A percentile compares a stretch with the other conserved stretches of the same genome.
Conservation (phyloP, 2,113 vertebrate genomes). For the Hydrolagus affinis region DNA sequence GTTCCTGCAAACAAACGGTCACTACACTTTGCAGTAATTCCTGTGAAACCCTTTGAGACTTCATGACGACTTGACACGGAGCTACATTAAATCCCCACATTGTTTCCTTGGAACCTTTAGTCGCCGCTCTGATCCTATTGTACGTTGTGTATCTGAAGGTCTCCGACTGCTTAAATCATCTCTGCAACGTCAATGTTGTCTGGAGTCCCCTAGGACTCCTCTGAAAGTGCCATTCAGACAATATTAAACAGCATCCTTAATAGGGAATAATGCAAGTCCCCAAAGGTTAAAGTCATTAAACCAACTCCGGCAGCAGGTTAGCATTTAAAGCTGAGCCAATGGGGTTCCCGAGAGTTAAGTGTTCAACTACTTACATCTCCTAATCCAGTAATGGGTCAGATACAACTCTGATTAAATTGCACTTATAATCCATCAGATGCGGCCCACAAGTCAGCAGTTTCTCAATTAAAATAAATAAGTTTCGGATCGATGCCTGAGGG, state of each 20-base stretch:
- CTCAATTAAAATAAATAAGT: conserved; percentile 5
- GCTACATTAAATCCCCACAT: not conserved
- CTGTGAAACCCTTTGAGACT: too few species aligned
- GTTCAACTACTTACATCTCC: not conserved
- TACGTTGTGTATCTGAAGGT: too few species aligned
- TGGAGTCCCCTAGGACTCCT: not conserved
- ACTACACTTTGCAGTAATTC: too few species aligned
- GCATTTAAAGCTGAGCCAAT: conserved; percentile 10
- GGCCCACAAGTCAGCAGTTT: not conserved
- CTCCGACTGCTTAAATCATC: conserved; percentile 1
- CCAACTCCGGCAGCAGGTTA: conserved; percentile 9
- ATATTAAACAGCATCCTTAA: conserved; percentile 19
- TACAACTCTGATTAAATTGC: conserved; percentile 13
- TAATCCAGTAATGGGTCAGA: conserved; percentile 1
- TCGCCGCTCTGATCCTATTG: not conserved
- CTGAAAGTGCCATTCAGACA: conserved; percentile 13
- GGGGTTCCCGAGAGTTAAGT: not conserved
- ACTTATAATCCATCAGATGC: not conserved
- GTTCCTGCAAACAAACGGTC: too few species aligned
- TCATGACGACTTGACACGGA: too few species aligned
- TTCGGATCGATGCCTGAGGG: not conserved
- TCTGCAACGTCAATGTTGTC: not conserved
- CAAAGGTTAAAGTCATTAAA: conserved; percentile 13
- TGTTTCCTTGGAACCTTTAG: not conserved
- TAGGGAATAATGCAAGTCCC: not conserved